Conservation (phyloP, 2,113 vertebrate genomes). For the Rhinopomastus cyanomelas region DNA sequence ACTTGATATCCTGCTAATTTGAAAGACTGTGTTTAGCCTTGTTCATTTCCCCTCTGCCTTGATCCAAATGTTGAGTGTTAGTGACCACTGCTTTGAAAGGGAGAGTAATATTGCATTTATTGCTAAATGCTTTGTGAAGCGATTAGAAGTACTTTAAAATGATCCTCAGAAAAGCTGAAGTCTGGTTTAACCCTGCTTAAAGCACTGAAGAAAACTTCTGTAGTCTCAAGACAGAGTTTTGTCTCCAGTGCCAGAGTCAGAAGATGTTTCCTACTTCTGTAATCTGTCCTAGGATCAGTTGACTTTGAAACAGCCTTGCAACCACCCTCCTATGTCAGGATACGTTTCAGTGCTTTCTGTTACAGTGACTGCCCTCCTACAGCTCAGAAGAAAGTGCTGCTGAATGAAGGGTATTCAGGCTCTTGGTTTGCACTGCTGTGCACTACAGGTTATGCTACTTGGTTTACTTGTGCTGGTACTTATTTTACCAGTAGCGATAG, state of each 20-base stretch:
- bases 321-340: background rate
- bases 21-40: constrained; percentile 1
- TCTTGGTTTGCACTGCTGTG: too few species aligned
- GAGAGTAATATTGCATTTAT: constrained; percentile 32
- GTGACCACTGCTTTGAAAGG: constrained; percentile 19
- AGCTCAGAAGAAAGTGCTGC: background rate
- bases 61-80: constrained; percentile 49
- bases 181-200: background rate
- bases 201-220: background rate
- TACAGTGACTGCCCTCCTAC: background rate
- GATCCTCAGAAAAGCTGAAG: background rate
- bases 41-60: constrained; percentile 43
- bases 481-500: too few species aligned
- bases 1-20: constrained; percentile 44
- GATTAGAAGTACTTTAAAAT: background rate
- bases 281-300: background rate
- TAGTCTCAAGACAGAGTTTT: background rate
- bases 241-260: background rate
- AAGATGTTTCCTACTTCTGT: background rate
- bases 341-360: too few species aligned
- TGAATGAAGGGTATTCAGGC: too few species aligned
- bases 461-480: too few species aligned
- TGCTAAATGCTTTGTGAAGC: constrained; percentile 5
- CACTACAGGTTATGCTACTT: too few species aligned
- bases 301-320: background rate